phyloP scores from a whole-genome alignment of 2,113 vertebrate species.

The Phodopus roborovskii region DNA sequence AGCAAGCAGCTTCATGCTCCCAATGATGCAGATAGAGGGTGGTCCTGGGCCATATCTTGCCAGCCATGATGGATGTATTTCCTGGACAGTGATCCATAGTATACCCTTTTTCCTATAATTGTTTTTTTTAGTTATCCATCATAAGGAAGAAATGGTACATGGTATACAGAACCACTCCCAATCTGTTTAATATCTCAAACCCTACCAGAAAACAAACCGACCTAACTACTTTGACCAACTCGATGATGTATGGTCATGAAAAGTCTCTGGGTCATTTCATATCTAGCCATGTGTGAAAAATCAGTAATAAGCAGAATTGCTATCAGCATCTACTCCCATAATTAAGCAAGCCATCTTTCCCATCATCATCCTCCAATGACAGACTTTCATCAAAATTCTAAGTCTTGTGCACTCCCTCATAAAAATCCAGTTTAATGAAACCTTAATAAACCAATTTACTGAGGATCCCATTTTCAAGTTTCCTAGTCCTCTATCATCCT shows the following conservation, averaged over 20 bases:
- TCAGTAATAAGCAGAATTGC: background rate
- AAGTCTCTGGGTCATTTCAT: background rate
- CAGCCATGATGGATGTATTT: background rate
- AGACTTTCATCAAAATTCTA: background rate
- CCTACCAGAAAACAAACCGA: background rate
- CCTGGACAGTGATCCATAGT: background rate
- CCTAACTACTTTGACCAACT: rapidly evolving
- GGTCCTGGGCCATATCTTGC: background rate
- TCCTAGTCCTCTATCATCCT: background rate
- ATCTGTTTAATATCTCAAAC: background rate
- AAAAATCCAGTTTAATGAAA: background rate
- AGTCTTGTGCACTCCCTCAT: background rate
- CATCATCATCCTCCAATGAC: too few relatives aligned
- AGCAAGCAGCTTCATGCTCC: background rate
- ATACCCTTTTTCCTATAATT: background rate
- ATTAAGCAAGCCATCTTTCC: background rate
- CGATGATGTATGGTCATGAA: rapidly evolving
- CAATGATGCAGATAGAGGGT: background rate
- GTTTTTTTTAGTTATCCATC: background rate
- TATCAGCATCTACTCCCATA: background rate
- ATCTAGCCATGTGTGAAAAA: rapidly evolving
- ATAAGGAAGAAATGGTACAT: background rate
- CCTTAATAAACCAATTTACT: background rate
- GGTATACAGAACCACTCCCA: background rate
- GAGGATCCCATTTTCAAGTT: background rate